A percentile compares a stretch with the other conserved stretches of the same genome.
These are phyloP conservation scores for Bilobella aurantiaca DNA, from an alignment of 1,140 invertebrate species.

Conservation along the genomic window DNA sequence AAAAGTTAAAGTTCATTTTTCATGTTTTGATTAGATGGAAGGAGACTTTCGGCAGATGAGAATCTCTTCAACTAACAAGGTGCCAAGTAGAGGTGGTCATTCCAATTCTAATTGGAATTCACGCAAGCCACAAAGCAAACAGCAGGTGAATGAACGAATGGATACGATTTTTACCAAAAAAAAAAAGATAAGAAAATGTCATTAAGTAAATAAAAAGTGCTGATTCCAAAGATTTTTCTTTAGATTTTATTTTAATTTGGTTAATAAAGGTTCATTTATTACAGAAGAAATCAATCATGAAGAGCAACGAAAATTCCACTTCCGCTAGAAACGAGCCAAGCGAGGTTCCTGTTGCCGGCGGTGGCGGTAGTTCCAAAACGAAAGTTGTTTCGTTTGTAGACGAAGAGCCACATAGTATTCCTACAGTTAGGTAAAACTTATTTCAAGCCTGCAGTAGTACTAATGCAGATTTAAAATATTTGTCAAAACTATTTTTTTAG, in stretches of 20 bases:
- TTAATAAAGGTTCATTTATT: not conserved
- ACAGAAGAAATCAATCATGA: slow-evolving; percentile 27
- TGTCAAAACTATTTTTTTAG: slow-evolving; percentile 1
- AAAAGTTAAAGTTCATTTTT: not conserved
- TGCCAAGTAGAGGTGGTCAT: not conserved
- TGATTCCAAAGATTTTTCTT: too few species aligned
- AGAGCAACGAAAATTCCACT: slow-evolving; percentile 16
- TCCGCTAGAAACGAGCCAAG: not conserved
- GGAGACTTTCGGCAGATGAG: slow-evolving; percentile 10
- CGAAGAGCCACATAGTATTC: not conserved
- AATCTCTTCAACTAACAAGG: slow-evolving; percentile 12
- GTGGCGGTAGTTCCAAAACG: slow-evolving; percentile 6
- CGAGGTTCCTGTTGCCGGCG: not conserved
- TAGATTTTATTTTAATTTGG: too few species aligned
- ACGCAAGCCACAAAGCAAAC: not conserved
- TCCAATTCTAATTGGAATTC: not conserved
- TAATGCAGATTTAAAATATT: too few species aligned
- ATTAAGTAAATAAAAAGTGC: too few species aligned
- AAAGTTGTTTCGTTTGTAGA: slow-evolving; percentile 20
- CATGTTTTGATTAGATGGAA: not conserved
- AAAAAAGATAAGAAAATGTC: too few species aligned
- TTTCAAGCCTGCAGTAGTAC: too few species aligned
- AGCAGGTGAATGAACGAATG: not conserved
- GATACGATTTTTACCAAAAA: not conserved
- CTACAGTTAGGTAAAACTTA: slow-evolving; percentile 7